Evolutionary conservation across 2,113 vertebrate genomes (phyloP).

Genomic region (Ictalurus punctatus): DNA sequence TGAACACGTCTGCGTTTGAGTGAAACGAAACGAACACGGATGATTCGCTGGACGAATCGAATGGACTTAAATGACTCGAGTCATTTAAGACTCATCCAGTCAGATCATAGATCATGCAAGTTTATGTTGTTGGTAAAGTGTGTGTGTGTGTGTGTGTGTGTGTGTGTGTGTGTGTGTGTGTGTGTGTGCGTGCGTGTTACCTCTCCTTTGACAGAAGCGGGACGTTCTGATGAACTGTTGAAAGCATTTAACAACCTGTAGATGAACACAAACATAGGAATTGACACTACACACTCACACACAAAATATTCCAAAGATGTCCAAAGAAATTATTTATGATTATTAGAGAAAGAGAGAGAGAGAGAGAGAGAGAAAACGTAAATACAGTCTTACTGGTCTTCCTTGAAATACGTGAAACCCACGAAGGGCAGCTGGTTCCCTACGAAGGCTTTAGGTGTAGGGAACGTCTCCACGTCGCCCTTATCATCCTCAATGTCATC

Average conservation of each 20-base stretch:
- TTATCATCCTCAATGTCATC: conserved; percentile 98
- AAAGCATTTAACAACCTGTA: conserved; percentile 85
- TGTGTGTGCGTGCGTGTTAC: conserved; percentile 60
- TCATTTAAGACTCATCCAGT: not conserved
- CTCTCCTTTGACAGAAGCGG: conserved; percentile 83
- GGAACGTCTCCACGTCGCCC: conserved; percentile 95
- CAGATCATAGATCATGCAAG: not conserved
- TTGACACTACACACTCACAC: not conserved
- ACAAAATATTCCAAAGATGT: not conserved
- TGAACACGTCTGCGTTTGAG: not conserved
- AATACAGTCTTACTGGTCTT: conserved; percentile 86
- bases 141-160: not conserved
- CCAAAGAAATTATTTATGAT: not conserved
- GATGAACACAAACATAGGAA: conserved; percentile 11
- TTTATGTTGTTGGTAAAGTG: not conserved
- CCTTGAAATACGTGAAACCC: conserved; percentile 98
- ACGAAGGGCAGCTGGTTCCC: conserved; percentile 98
- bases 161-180: not conserved
- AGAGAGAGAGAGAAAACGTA: too few relatives aligned
- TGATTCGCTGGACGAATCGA: not conserved
- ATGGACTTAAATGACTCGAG: not conserved
- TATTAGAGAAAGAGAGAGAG: not conserved
- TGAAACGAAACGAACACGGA: not conserved
- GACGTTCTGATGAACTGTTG: conserved; percentile 80
- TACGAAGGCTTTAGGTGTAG: conserved; percentile 93